Evolutionary conservation across 2,113 vertebrate species (phyloP), one percentile per base, ranked within the genome.

Genomic region (Rhinogobius similis): DNA sequence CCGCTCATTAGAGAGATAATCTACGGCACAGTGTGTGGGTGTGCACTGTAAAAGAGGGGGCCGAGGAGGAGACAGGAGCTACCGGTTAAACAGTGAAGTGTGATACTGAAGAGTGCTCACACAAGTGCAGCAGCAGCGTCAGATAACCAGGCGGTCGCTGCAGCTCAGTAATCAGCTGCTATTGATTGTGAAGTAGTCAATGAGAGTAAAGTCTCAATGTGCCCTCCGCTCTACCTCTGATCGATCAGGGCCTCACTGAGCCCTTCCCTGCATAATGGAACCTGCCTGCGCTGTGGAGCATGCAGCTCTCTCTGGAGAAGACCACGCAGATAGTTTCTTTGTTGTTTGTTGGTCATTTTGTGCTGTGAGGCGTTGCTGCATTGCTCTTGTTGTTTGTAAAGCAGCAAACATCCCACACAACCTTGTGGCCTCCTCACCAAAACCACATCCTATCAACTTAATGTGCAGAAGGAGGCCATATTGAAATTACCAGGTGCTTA

Each of bases 401-500:
- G 72, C 46, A 16, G 24, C 71, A 27, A 68, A 56, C 14, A 18
- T n/a, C 26, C 7, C 6, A 65, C 10, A 46, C 62, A 50, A 62
- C 73, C 74, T 55, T 74, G 71, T 79, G 75, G 76, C 72, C 77
- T 80, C 75, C 68, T n/a, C 75, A 82, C 83, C 83, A 78, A 68
- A 82, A 82, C 84, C 78, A 78, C 86, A 84, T 85, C 83, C 86
- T 78, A 76, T 85, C 85, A 74, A 68, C 73, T 73, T 78, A 76
- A 82, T 69, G 69, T 85, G 69, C 69, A 80, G 82, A 87, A 76
- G 81, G 80, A 71, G 82, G 85, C 82, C 81, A 83, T 82, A 86
- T 81, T 88, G 83, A 86, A 88, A 89, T 86, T 89, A 86, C 87
- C 86, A 90, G 88, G 88, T 89, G 86, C 82, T 89, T 90, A 90